Conservation (phyloP, 2,888 invertebrate species). For the Homarus gammarus region DNA sequence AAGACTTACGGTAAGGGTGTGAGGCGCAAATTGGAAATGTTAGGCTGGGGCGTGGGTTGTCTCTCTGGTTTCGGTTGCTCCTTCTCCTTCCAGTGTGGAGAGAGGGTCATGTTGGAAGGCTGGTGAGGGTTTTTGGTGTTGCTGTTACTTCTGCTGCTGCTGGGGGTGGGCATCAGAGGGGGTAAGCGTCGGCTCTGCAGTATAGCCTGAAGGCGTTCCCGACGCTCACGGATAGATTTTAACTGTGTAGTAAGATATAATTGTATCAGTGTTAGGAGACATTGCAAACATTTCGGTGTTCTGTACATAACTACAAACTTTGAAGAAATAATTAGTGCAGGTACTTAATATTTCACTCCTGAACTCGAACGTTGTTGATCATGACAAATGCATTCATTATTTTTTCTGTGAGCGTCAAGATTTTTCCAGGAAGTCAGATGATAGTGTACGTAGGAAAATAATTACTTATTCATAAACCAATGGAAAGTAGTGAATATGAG, state of each 20-base stretch:
- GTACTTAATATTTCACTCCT: no score
- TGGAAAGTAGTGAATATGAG: no score
- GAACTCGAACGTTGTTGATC: no score
- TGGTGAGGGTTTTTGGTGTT: background rate
- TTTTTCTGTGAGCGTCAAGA: no score
- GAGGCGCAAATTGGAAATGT: background rate
- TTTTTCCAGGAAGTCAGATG: no score
- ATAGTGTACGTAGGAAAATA: no score
- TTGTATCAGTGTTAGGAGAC: no score
- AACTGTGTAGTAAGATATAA: conserved; percentile 6
- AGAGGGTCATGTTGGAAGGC: conserved; percentile 5
- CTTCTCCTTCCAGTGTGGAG: conserved; percentile 42
- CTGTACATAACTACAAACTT: no score
- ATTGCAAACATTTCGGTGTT: no score
- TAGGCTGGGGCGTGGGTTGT: conserved; percentile 21
- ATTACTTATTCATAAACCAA: no score
- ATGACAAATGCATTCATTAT: no score
- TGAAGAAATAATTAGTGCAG: no score
- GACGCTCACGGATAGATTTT: conserved; percentile 25
- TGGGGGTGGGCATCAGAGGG: background rate
- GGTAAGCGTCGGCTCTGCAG: conserved; percentile 29
- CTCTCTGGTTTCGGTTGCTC: background rate
- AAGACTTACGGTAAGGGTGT: conserved; percentile 7
- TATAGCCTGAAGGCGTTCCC: conserved; percentile 14
- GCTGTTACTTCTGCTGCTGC: background rate